Conservation (phyloP, 2,797 vertebrate genomes). For the Glyptemys insculpta region DNA sequence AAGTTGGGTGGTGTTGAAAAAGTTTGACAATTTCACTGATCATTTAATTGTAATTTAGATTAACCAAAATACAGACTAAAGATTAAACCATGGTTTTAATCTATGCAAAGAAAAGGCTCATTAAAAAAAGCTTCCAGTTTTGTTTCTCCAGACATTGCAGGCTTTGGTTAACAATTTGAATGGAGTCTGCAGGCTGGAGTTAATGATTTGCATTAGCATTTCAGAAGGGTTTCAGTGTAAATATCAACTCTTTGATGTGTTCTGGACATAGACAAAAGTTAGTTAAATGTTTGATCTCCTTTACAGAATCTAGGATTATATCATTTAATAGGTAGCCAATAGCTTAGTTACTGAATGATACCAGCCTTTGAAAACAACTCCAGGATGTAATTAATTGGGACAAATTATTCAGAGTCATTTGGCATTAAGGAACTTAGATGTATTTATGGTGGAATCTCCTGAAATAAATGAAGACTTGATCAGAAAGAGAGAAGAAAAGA, state of each 20-base stretch:
- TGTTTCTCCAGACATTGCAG: neutral
- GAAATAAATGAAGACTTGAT: slow-evolving; percentile 39
- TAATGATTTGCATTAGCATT: slow-evolving; percentile 70
- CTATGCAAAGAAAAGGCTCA: slow-evolving; percentile 23
- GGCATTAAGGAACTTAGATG: slow-evolving; percentile 16
- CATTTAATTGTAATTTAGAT: slow-evolving; percentile 55
- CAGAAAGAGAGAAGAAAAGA: slow-evolving; percentile 3
- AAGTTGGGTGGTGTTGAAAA: slow-evolving; percentile 40
- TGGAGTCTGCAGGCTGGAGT: slow-evolving; percentile 30
- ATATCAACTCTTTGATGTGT: slow-evolving; percentile 44
- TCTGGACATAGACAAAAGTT: slow-evolving; percentile 30
- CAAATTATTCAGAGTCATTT: slow-evolving; percentile 58
- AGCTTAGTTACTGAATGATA: slow-evolving; percentile 28
- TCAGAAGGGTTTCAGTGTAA: slow-evolving; percentile 56
- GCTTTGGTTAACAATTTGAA: slow-evolving; percentile 50
- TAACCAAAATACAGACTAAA: slow-evolving; percentile 50
- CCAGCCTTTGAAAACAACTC: slow-evolving; percentile 47
- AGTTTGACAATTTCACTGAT: slow-evolving; percentile 22
- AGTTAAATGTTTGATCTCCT: slow-evolving; percentile 46
- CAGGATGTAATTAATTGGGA: slow-evolving; percentile 61
- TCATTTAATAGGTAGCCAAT: slow-evolving; percentile 50
- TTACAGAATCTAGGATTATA: slow-evolving; percentile 11
- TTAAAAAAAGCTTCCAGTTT: slow-evolving; percentile 7
- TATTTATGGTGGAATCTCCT: neutral
- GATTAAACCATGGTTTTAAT: slow-evolving; percentile 54